Base-by-base conservation (phyloP, 35 echinoderm and acorn worm genomes). In the Lytechinus pictus region DNA sequence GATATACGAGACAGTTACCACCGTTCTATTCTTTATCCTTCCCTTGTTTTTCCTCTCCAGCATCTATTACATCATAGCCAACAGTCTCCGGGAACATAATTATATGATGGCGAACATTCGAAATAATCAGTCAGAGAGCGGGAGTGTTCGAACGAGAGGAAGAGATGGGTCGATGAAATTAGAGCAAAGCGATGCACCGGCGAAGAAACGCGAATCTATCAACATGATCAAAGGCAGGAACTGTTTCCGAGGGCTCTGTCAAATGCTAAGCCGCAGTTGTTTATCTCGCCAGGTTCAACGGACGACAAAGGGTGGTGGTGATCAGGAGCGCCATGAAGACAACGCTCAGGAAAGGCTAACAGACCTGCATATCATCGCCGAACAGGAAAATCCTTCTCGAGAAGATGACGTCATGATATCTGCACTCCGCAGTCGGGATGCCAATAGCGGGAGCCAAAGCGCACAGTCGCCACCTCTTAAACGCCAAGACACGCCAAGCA, bases 31-130 rank as follows among this genome's bases (percentile, higher is more conserved):
- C 54, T 99, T 99, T 94, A 54, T 96, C 28, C 72, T 97, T 52
- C 98, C 98, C 3, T 97, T 91, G 79, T n/a, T 94, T 8, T 96
- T 99, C 91, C 92, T 99, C 57, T 86, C 91, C 11, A 54, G 28
- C 33, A 95, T 98, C 27, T 99, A 99, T 94, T 95, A 86, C 79
- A 88, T 97, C 53, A 97, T 99, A 27, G 98, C 90, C 5, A 94
- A 92, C 28, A 97, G 97, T 0, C 61, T 99, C 24, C 90, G 96
- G 19, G 97, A 94, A 9, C 98, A 99, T 90, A 97, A 97, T 16
- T 87, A 89, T 10, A 94, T 96, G 27, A 99, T 99, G 96, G 97
- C 97, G 2, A 95, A 96, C 10, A 95, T 99, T 33, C 79, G 91
- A 54, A 86, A 96, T 1, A 95, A 96, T 27, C 94, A 98, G 72